phyloP scores from a whole-genome alignment of 1,140 invertebrate species.

The Mya arenaria region DNA sequence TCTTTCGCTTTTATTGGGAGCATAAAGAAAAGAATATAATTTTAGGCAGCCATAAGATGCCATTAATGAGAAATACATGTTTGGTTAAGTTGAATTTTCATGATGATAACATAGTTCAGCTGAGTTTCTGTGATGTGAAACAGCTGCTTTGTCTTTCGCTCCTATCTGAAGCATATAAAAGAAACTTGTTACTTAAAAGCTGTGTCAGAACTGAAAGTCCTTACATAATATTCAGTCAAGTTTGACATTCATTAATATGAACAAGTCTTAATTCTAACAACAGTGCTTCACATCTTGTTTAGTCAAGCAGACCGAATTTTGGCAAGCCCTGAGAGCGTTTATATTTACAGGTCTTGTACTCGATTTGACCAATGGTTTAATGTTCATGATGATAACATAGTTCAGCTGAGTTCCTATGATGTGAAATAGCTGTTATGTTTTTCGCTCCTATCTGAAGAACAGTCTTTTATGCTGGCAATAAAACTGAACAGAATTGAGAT shows the following conservation, averaged over 20 bases:
- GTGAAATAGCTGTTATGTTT: slow-evolving; percentile 3
- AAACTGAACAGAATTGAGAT: too few species aligned
- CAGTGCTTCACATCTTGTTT: too few species aligned
- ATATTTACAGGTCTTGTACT: too few species aligned
- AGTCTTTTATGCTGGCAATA: too few species aligned
- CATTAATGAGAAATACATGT: background rate
- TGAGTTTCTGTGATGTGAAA: background rate
- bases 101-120: slow-evolving; percentile 44
- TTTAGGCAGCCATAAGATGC: background rate
- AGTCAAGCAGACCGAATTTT: too few species aligned
- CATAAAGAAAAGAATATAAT: background rate
- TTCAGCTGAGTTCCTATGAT: slow-evolving; percentile 7
- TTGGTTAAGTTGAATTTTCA: background rate
- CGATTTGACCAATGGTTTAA: background rate
- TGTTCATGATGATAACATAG: slow-evolving; percentile 33
- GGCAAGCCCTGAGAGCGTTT: too few species aligned
- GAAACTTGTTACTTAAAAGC: too few species aligned
- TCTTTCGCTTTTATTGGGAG: background rate
- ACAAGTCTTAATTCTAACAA: too few species aligned
- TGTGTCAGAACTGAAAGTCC: too few species aligned
- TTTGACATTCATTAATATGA: too few species aligned
- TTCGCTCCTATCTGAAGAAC: slow-evolving; percentile 50
- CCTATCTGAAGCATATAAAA: slow-evolving; percentile 18
- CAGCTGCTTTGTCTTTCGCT: slow-evolving; percentile 27
- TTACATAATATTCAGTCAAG: too few species aligned